Evolutionary conservation across 2,113 vertebrate species (phyloP), one percentile per base, ranked within the genome.

Genomic region (Microtus richardsoni): DNA sequence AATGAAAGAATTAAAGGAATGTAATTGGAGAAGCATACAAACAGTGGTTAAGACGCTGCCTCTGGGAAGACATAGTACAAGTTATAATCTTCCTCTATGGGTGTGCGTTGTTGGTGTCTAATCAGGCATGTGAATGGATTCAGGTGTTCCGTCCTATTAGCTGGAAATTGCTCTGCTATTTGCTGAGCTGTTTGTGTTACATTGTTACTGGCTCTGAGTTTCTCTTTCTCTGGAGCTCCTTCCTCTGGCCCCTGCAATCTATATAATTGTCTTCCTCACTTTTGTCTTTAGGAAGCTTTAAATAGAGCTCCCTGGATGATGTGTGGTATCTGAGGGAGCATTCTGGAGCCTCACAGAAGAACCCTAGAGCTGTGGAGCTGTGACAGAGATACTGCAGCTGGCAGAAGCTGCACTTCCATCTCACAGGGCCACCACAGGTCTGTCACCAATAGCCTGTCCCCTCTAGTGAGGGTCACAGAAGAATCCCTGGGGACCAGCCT

Each of bases 11-110:
- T 98, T 98, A 98, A 97, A 97, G 97, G 97, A 95, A 97, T 95
- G 93, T 98, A 98, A 98, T 98, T 98, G 98, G 97, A 98, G 98
- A 97, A 96, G 97, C 96, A 94, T 80, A 95, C 97, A 98, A 93
- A 97, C 94, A 97, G 98, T 98, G 97, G 97, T 98, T 98, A 97
- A 98, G 97, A 96, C 93, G 97, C 95, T 97, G 98, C 98, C 98
- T 96, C 97, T 98, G 95, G 97, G 97, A 98, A 98, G 96, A 98
- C 97, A 97, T 97, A 97, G 98, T 97, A 96, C 98, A 98, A 98
- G 97, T 98, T 98, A 97, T 98, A 97, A 98, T 98, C 98, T 98
- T 98, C 98, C 98, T 97, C 97, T 96, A 64, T 77, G 97, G 97
- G 96, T 96, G 97, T 96, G 93, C 7, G 98, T 98, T 98, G 98